Evolutionary conservation across 2,113 vertebrate species (phyloP), one percentile per base, ranked within the genome.

Genomic region (Carassius auratus): DNA sequence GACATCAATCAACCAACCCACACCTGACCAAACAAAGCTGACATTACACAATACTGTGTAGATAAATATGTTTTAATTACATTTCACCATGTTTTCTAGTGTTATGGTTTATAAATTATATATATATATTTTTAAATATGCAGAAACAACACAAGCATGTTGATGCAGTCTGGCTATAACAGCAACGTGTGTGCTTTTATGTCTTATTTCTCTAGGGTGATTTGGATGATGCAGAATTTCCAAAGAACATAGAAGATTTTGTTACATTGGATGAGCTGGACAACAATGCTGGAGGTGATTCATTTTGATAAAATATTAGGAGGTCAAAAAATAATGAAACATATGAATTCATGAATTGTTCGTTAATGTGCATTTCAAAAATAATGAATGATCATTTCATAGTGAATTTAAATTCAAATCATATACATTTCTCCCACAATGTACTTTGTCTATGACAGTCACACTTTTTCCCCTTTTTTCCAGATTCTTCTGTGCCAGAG

Each of bases 181-280:
- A 36, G 62, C 26, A 12, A 50, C 77, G 42, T 76, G n/a, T 55
- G 10, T 76, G 23, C 80, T 21, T 61, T 79, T 79, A 26, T 52
- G 3, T 52, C 23, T 48, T 30, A 55, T 52, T 76, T 76, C 3
- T 55, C 23, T 9, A 84, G 76, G 87, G 85, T 13, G 88, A 89
- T 75, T 17, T 81, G 76, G 89, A 86, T 13, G 89, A 89, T 75
- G 26, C 62, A 71, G 92, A 91, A 86, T 97, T 95, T 84, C 95
- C 96, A 0, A 94, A 94, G 45, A 95, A 92, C 91, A 94, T 96
- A 92, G 95, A 97, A 89, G 94, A 95, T 73, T 96, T 96, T 85
- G 96, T 97, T 85, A 96, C 94, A 85, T 91, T 96, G 57, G 95
- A 96, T 87, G 96, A 96, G 90, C 93, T 96, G 89, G 95, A 94